Evolutionary conservation across 2,797 vertebrate species (phyloP).

Genomic region (Rhinoraja longicauda): DNA sequence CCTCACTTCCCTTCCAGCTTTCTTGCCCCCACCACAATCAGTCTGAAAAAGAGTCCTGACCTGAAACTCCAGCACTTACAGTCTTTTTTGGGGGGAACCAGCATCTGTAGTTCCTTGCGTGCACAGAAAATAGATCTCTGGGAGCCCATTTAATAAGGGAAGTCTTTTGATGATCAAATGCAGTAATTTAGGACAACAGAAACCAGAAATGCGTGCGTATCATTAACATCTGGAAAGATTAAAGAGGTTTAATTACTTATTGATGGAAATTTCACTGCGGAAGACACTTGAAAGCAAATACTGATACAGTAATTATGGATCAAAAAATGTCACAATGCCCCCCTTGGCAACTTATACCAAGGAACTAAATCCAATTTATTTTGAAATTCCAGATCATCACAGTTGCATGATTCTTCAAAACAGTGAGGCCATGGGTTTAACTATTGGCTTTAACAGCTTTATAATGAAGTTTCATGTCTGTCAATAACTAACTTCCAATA

Average conservation of each 20-base stretch:
- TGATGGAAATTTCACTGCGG: neutral
- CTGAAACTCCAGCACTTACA: too few relatives aligned
- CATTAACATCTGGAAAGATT: neutral
- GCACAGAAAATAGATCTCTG: too few relatives aligned
- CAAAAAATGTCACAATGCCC: neutral
- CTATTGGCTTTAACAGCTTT: slow-evolving; percentile 23
- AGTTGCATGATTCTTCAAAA: neutral
- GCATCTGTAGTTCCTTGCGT: too few relatives aligned
- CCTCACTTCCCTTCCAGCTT: too few relatives aligned
- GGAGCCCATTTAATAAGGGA: neutral
- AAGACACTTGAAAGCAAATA: neutral
- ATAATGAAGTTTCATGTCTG: neutral
- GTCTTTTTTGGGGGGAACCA: too few relatives aligned
- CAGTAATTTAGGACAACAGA: neutral
- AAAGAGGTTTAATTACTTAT: neutral
- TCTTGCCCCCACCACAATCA: too few relatives aligned
- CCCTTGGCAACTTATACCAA: neutral
- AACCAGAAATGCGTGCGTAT: neutral
- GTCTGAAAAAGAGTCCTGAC: too few relatives aligned
- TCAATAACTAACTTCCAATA: neutral
- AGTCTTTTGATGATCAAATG: neutral
- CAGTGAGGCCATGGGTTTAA: slow-evolving; percentile 13
- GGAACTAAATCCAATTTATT: neutral
- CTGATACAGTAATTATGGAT: neutral
- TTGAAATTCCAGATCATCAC: neutral